phyloP scores from a whole-genome alignment of 53 echinoderm and acorn worm genomes.

The Zoroaster sp. region DNA sequence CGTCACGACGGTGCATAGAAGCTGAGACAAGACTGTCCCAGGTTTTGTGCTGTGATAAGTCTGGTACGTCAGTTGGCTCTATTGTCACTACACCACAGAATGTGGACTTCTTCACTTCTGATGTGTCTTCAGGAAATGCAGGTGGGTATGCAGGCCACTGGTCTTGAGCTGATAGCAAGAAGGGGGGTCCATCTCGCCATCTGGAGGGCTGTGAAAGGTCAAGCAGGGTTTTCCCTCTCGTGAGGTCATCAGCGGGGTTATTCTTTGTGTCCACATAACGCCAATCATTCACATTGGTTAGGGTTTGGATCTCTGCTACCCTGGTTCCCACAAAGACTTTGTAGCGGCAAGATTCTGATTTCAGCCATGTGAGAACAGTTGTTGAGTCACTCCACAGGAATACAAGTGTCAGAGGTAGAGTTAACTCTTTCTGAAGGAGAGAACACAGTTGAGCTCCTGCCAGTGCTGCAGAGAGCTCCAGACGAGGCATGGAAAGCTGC shows the following conservation, averaged over 20 bases:
- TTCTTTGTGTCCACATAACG: slow-evolving; percentile 12
- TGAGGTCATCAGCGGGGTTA: slow-evolving; percentile 18
- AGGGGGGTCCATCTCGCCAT: slow-evolving; percentile 34
- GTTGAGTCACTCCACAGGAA: slow-evolving; percentile 25
- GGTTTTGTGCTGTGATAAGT: background rate
- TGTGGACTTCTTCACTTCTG: background rate
- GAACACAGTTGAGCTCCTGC: background rate
- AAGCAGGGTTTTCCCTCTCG: background rate
- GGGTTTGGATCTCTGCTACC: background rate
- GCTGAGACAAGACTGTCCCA: background rate
- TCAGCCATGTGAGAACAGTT: slow-evolving; percentile 1
- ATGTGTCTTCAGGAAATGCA: background rate
- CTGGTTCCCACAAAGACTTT: background rate
- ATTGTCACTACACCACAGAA: slow-evolving; percentile 24
- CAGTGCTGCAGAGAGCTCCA: background rate
- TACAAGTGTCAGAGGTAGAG: background rate
- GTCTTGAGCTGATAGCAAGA: background rate
- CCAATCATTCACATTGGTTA: background rate
- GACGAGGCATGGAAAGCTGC: slow-evolving; percentile 5
- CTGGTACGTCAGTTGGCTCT: background rate
- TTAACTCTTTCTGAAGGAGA: background rate
- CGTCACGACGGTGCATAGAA: background rate
- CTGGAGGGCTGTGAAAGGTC: background rate
- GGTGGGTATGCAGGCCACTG: background rate
- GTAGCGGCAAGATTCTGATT: slow-evolving; percentile 7